These are phyloP conservation scores for Scaptodrosophila lebanonensis DNA, from an alignment of 1,140 invertebrate genomes.

Conservation along the genomic window DNA sequence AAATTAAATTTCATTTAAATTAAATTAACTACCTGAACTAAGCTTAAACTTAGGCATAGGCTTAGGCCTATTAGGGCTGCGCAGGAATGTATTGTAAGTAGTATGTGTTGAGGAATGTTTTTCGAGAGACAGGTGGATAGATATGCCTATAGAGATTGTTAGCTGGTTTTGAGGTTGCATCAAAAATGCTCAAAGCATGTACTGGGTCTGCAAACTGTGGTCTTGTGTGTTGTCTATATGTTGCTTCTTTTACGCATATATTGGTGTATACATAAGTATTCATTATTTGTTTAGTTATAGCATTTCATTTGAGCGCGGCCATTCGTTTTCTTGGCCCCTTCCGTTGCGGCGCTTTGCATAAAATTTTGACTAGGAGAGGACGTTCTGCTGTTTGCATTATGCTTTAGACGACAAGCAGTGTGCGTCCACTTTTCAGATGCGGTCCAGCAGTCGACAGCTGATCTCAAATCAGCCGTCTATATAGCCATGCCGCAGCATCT, in stretches of 20 bases:
- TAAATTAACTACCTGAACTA: slow-evolving; percentile 70
- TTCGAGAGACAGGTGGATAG: slow-evolving; percentile 12
- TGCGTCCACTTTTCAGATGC: slow-evolving; percentile 7
- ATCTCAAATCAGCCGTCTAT: slow-evolving; percentile 19
- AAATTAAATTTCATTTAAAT: slow-evolving; percentile 75
- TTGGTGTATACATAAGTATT: neutral
- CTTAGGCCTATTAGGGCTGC: no score
- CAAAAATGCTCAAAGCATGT: slow-evolving; percentile 51
- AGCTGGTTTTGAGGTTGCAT: slow-evolving; percentile 29
- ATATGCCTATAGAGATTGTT: neutral
- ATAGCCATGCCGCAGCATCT: slow-evolving; percentile 14
- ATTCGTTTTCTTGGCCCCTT: slow-evolving; percentile 20
- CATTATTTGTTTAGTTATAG: slow-evolving; percentile 3
- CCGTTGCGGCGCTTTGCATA: slow-evolving; percentile 42
- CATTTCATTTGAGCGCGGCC: slow-evolving; percentile 27
- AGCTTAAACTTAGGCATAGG: slow-evolving; percentile 51
- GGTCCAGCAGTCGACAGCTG: slow-evolving; percentile 1
- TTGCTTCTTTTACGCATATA: neutral
- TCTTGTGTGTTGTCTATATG: neutral
- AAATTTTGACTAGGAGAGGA: slow-evolving; percentile 77
- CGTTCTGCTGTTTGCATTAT: slow-evolving; percentile 41
- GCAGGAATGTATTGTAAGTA: slow-evolving; percentile 50
- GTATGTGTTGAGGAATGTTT: slow-evolving; percentile 14
- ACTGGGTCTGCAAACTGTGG: slow-evolving; percentile 35
- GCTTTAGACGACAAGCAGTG: neutral